Percentiles rank a stretch among this genome's conserved stretches.
These are phyloP conservation scores for Calliphora vicina DNA, from an alignment of 1,140 invertebrate genomes.

Conservation along the genomic window DNA sequence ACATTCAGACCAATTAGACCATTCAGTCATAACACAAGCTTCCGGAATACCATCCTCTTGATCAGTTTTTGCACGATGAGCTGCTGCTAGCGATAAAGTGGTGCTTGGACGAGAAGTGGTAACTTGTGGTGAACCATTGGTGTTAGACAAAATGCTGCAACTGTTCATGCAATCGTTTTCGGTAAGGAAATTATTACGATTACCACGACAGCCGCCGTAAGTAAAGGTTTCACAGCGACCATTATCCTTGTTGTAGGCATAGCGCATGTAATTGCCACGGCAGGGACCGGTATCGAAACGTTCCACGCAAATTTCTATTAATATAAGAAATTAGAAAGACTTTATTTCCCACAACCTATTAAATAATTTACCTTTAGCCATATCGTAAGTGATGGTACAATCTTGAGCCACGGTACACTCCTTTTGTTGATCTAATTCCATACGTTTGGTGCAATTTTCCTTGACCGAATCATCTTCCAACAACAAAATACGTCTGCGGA, in stretches of 20 bases:
- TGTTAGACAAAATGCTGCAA: slow-evolving; percentile 65
- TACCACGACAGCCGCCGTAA: slow-evolving; percentile 91
- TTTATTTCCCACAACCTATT: neutral
- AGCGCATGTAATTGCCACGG: slow-evolving; percentile 80
- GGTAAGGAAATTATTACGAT: slow-evolving; percentile 86
- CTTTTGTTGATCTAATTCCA: slow-evolving; percentile 73
- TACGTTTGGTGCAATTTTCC: slow-evolving; percentile 68
- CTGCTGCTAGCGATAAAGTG: neutral
- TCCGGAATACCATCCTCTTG: neutral
- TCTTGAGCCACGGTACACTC: slow-evolving; percentile 71
- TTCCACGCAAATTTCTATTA: slow-evolving; percentile 79
- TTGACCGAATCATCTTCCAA: slow-evolving; percentile 68
- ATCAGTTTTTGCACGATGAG: neutral
- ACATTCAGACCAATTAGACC: slow-evolving; percentile 80
- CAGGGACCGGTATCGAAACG: slow-evolving; percentile 80
- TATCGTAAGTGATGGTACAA: slow-evolving; percentile 75
- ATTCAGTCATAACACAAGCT: slow-evolving; percentile 74
- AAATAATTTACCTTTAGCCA: slow-evolving; percentile 71
- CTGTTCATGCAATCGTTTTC: slow-evolving; percentile 78
- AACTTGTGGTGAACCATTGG: neutral
- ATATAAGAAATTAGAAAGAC: slow-evolving; percentile 4
- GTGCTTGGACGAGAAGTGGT: slow-evolving; percentile 20
- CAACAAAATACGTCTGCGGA: slow-evolving; percentile 75
- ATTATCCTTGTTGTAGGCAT: slow-evolving; percentile 79
- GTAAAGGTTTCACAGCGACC: slow-evolving; percentile 81